Evolutionary conservation across 2,113 vertebrate species (phyloP), one percentile per base, ranked within the genome.

Genomic region (Ophthalmolycus amberensis): DNA sequence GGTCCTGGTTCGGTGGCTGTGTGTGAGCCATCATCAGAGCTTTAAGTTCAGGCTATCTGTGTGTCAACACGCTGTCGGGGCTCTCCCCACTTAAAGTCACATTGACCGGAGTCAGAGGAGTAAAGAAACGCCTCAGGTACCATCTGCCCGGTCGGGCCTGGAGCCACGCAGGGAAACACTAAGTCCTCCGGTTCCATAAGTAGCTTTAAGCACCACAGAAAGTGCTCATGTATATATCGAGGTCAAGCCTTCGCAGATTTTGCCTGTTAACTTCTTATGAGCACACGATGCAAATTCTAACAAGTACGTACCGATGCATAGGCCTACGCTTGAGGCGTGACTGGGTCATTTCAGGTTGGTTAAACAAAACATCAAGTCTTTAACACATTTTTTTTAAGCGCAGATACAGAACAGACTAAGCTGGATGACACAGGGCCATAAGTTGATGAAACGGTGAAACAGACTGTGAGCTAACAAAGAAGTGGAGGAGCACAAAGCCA

Each of bases 201-300:
- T 59, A 44, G 85, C 60, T 79, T 75, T 83, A 67, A 88, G 74
- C 77, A 54, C 46, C 67, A 73, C 3, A 20, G 32, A 4, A 71
- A 42, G 66, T 62, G 37, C 65, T 74, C 18, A 56, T 42, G 60
- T 25, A 84, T 75, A 42, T 42, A 27, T 56, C 71, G 37, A 84
- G 85, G 78, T 87, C 71, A 84, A 75, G 66, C 64, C 44, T 69
- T 71, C 12, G 15, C 73, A 62, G 80, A 58, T 64, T 76, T n/a
- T 68, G 40, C 29, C 4, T 64, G 40, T 62, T 80, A 70, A 83
- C 54, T 20, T 70, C 48, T 72, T 59, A n/a, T 70, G 52, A 50
- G 52, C 71, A 14, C 11, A 12, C 6, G 25, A 58, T 5, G 52
- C 52, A 12, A 11, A 56, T n/a, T 56, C n/a, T 12, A 12, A 12